A percentile compares a stretch with the other conserved stretches of the same genome.
Evolutionary conservation across 2,888 invertebrate genomes (phyloP).

Genomic region (Nebria salina): DNA sequence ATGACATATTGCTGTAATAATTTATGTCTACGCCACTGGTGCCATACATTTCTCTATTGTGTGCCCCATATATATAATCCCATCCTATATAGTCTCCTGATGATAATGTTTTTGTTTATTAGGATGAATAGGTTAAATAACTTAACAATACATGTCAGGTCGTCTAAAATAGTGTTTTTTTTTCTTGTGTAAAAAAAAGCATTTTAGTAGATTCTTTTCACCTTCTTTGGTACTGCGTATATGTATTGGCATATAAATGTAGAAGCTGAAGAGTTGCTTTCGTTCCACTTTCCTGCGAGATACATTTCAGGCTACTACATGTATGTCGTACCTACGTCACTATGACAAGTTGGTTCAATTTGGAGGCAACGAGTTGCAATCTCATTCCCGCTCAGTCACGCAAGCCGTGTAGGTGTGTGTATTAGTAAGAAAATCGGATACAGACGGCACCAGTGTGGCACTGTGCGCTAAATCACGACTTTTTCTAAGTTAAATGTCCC

Average conservation of each 20-base stretch:
- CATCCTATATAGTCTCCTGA: too few species aligned
- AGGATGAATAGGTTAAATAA: not conserved
- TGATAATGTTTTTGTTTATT: not conserved
- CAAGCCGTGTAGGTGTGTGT: not conserved
- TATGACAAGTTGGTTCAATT: constrained; percentile 56
- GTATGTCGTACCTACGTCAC: constrained; percentile 44
- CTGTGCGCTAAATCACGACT: not conserved
- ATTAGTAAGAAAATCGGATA: not conserved
- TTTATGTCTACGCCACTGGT: constrained; percentile 20
- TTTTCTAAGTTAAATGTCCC: not conserved
- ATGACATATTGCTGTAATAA: constrained; percentile 44
- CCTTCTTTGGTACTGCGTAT: too few species aligned
- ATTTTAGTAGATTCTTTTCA: too few species aligned
- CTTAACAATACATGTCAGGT: not conserved
- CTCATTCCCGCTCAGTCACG: constrained; percentile 48
- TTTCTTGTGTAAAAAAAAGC: too few species aligned
- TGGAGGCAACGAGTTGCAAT: constrained; percentile 50
- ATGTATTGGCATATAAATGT: too few species aligned
- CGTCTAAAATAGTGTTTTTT: too few species aligned
- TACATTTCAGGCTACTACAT: constrained; percentile 19
- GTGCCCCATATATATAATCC: not conserved
- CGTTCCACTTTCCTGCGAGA: not conserved
- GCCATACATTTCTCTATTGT: not conserved
- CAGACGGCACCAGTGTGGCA: not conserved
- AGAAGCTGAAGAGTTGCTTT: not conserved